Base-by-base conservation (phyloP, 23 tunicate genomes). In the Botrylloides violaceus region DNA sequence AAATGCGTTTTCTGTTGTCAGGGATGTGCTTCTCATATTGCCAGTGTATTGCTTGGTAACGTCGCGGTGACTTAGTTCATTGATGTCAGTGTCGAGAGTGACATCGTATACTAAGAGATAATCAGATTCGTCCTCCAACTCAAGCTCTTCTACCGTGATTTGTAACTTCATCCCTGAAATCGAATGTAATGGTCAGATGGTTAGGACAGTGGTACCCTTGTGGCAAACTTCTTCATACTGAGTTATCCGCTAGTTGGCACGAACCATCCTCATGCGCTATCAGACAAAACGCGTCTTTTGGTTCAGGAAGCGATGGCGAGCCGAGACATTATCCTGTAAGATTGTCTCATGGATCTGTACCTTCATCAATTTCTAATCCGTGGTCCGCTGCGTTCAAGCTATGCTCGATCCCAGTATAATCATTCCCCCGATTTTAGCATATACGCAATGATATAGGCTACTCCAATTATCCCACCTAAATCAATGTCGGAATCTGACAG, bases 121-220 rank as follows among this genome's bases (percentile, higher is more conserved):
- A 72, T 72, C 77, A 12, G 30, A 19, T 27, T 15, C 12, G 31
- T 58, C 33, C 58, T 82, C 88, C 24, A 82, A 36, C 24, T 35
- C 9, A 2, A 82, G 30, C 19, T 76, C 88, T 15, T 28, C 64
- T 0, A 76, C 18, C 3, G 76, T 66, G 2, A 82, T 72, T 36
- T 58, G 66, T 27, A 82, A 53, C 47, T 66, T 36, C 19, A 79
- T 39, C 24, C 47, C 88, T 82, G 59, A 20, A 82, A 66, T n/a
- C n/a, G n/a, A n/a, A 3, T 19, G 1, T 19, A 1, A 0, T 22
- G 1, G 0, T 19, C n/a, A n/a, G n/a, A n/a, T n/a, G n/a, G n/a
- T n/a, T n/a, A n/a, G n/a, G n/a, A n/a, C n/a, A n/a, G n/a, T n/a
- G n/a, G n/a, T n/a, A n/a, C n/a, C n/a, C n/a, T n/a, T n/a, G n/a